A percentile compares a stretch with the other conserved stretches of the same genome.
Conservation (phyloP, 2,888 invertebrate species). For the Esperia sulphurella region DNA sequence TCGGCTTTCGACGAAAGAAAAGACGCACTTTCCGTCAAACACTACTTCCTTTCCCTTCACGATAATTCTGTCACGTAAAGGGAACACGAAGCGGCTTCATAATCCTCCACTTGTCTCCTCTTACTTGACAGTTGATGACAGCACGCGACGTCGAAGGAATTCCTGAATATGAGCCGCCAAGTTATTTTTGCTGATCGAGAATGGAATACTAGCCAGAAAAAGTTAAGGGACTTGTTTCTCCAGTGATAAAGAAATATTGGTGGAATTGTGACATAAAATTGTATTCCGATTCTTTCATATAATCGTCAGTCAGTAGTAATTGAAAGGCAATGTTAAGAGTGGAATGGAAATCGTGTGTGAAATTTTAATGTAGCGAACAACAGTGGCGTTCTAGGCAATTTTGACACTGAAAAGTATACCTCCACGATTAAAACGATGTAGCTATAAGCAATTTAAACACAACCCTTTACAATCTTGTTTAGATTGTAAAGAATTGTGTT, state of each 20-base stretch:
- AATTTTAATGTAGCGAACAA: background rate
- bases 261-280: background rate
- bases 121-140: slow-evolving; percentile 2
- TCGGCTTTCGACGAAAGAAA: too few species aligned
- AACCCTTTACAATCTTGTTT: too few species aligned
- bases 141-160: slow-evolving; percentile 1
- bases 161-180: background rate
- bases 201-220: background rate
- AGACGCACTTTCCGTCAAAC: too few species aligned
- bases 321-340: background rate
- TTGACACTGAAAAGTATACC: too few species aligned
- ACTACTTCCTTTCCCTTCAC: background rate
- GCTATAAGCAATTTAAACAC: too few species aligned
- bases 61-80: slow-evolving; percentile 1
- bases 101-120: slow-evolving; percentile 3
- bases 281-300: background rate
- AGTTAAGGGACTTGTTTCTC: background rate
- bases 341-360: background rate
- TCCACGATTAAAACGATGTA: too few species aligned
- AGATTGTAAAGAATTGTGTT: too few species aligned
- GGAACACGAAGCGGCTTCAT: background rate
- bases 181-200: background rate
- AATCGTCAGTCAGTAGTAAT: background rate
- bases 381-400: too few species aligned
- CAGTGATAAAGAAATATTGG: background rate